Evolutionary conservation across 2,797 vertebrate genomes (phyloP), one percentile per base, ranked within the genome.

Genomic region (Coreius guichenoti): DNA sequence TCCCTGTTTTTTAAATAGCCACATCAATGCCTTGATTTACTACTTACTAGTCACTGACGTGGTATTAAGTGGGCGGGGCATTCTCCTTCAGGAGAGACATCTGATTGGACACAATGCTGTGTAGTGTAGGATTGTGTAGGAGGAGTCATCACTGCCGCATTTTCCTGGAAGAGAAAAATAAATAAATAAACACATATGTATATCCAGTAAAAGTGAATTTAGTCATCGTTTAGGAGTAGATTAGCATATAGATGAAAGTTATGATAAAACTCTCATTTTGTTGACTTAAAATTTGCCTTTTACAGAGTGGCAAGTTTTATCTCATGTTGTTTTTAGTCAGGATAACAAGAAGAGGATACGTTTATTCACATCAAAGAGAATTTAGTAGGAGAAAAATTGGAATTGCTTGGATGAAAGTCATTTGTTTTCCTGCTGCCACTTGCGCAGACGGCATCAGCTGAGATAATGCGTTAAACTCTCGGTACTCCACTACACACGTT

Each of bases 341-440:
- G 77, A 93, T 94, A 94, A 94, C 92, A 93, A 92, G 90, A 83
- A 49, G 61, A 87, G 77, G 76, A 86, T 84, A 87, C 72, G 86
- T 89, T 92, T 94, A 89, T 91, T 93, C 90, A 94, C 92, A 95
- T 94, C 54, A 88, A 95, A 92, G 94, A 93, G 94, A 96, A 94
- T 96, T 96, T 96, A 95, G 96, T 93, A 94, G 95, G 92, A 90
- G 91, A 93, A 94, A 95, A 94, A 96, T 94, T 95, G 95, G 94
- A 95, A 92, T 91, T 93, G 95, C 95, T 96, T 95, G 93, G 94
- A 96, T 94, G 92, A 92, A 94, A 96, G 94, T 94, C 93, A 96
- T 97, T 96, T 96, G 95, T 97, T 97, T 96, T 95, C 94, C 95
- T 95, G 95, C 95, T 96, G 96, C 95, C 95, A 96, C 94, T 93